Percentiles rank a stretch among this genome's conserved stretches.
Conservation (phyloP, 2,113 vertebrate genomes). For the Oostethus manadensis region DNA sequence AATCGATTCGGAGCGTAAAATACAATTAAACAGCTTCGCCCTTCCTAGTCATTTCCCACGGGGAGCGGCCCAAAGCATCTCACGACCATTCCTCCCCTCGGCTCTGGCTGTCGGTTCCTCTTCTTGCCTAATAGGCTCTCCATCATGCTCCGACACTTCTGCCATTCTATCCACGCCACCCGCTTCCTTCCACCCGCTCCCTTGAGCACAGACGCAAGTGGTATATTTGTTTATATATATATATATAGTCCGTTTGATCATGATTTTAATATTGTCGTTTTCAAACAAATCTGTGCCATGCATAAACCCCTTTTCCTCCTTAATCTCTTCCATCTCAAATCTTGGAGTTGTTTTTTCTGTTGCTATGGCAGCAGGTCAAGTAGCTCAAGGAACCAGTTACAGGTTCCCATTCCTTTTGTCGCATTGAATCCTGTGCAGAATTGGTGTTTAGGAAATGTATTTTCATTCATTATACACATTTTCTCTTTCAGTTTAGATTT, state of each 20-base stretch:
- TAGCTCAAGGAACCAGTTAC: no score
- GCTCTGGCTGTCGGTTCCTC: conserved; percentile 33
- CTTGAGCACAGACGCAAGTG: conserved; percentile 6
- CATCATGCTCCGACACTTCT: conserved; percentile 4
- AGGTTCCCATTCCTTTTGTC: no score
- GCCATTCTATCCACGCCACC: conserved; percentile 4
- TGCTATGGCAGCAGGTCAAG: no score
- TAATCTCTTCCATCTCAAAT: no score
- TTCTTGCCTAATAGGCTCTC: conserved; percentile 21
- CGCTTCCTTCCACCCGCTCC: conserved; percentile 5
- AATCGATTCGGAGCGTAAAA: conserved; percentile 60
- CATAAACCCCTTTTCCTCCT: conserved; percentile 44
- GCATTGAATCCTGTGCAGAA: no score
- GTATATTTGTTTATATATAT: conserved; percentile 23
- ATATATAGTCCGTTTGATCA: conserved; percentile 31
- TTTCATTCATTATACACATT: no score
- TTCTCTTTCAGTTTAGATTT: no score
- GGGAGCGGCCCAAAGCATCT: conserved; percentile 13
- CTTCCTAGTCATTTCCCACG: conserved; percentile 45
- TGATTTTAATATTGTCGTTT: conserved; percentile 23
- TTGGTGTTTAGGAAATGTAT: no score
- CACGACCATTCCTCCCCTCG: conserved; percentile 17
- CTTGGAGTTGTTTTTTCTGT: no score
- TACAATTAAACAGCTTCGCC: conserved; percentile 57
- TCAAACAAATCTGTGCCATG: conserved; percentile 38